Evolutionary conservation across 2,113 vertebrate genomes (phyloP), one percentile per base, ranked within the genome.

Genomic region (Hippopotamus amphibius): DNA sequence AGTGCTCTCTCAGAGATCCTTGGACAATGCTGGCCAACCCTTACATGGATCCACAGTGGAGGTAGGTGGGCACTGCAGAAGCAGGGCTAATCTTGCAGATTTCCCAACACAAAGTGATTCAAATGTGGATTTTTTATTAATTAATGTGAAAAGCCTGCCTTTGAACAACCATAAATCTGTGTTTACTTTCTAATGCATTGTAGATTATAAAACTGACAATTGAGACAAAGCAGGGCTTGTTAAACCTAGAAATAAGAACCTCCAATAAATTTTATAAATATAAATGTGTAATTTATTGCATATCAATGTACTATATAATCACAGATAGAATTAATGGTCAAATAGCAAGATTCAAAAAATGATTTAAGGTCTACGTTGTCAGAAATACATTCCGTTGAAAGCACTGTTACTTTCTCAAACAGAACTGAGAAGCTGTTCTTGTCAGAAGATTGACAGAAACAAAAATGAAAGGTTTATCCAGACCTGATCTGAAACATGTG

Each of bases 351-450:
- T 53, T 96, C 66, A 28, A 0, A 92, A 43, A 46, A 69, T 77
- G 69, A 87, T 46, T 97, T 94, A 77, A 95, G 96, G 50, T 88
- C 55, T 33, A 19, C 79, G 93, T 97, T 90, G 66, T 76, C 24
- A 82, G 48, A 26, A 89, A 91, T 66, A 46, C 76, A 72, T 76
- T 95, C 6, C 72, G 93, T 88, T 97, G 65, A 90, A 96, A 97
- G 41, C 72, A 77, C 59, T 96, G 95, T 55, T 28, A 50, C 22
- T 96, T 96, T 92, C 30, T 85, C 68, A 83, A 43, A 90, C 22
- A 46, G 86, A 95, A 86, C 24, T 83, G 7, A 2, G 0, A 0
- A 76, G 30, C 92, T 76, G 30, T 15, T 96, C 79, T 37, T 92
- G 66, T 95, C 86, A 80, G 33, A 96, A 86, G n/a, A n/a, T 24